A percentile compares a stretch with the other conserved stretches of the same genome.
Evolutionary conservation across 2,797 vertebrate genomes (phyloP).

Genomic region (Anguilla obscura): DNA sequence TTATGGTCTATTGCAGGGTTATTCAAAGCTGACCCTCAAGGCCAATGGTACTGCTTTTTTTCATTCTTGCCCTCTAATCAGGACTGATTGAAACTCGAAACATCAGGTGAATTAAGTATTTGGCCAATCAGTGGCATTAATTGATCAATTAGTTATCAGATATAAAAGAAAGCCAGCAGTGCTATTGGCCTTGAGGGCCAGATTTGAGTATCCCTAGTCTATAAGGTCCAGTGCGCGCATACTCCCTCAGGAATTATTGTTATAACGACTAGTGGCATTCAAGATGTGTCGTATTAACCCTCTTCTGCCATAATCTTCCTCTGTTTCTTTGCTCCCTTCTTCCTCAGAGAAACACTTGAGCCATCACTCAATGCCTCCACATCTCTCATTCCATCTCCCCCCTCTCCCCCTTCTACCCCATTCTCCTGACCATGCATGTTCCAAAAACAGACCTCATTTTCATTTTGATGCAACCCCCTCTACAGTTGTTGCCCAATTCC

Average conservation of each 20-base stretch:
- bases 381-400: constrained; percentile 37
- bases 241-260: neutral
- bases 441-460: constrained; percentile 75
- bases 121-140: neutral
- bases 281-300: neutral
- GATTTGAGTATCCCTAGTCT: neutral
- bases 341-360: constrained; percentile 21
- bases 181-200: neutral
- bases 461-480: constrained; percentile 64
- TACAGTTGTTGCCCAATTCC: constrained; percentile 71
- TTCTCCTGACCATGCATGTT: constrained; percentile 67
- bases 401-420: constrained; percentile 76
- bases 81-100: neutral
- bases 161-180: neutral
- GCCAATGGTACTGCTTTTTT: neutral
- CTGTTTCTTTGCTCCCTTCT: constrained; percentile 19
- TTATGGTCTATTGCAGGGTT: neutral
- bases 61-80: neutral
- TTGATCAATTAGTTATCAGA: neutral
- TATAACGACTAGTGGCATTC: neutral
- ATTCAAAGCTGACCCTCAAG: neutral
- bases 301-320: constrained; percentile 11
- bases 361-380: constrained; percentile 18
- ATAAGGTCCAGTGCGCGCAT: neutral
- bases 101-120: neutral